Evolutionary conservation across 2,113 vertebrate genomes (phyloP).

Genomic region (Antennarius striatus): DNA sequence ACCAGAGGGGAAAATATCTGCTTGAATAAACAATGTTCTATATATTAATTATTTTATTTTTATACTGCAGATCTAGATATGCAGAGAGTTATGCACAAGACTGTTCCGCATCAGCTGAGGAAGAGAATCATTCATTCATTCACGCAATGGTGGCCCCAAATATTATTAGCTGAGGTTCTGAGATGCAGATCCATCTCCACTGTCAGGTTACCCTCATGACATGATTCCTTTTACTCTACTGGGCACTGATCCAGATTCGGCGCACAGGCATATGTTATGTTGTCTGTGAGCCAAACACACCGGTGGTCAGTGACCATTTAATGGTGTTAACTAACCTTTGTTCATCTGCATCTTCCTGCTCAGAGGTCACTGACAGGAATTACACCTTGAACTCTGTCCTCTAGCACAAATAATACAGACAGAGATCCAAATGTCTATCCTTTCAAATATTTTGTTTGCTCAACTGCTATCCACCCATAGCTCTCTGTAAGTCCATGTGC

Average conservation of each 20-base stretch:
- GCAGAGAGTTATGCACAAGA: too few relatives aligned
- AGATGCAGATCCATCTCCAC: background rate
- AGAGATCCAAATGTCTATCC: background rate
- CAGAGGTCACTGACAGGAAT: too few relatives aligned
- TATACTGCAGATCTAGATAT: too few relatives aligned
- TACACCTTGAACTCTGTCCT: too few relatives aligned
- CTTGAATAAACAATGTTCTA: constrained; percentile 2
- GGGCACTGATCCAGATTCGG: constrained; percentile 22
- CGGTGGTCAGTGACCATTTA: background rate
- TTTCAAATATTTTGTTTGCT: background rate
- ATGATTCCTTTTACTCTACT: constrained; percentile 20
- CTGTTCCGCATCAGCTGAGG: background rate
- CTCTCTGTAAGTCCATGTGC: background rate
- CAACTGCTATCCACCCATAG: background rate
- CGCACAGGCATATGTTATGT: constrained; percentile 10
- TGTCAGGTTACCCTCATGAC: constrained; percentile 8
- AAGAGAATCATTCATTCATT: background rate
- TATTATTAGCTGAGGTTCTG: background rate
- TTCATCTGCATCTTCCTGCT: too few relatives aligned
- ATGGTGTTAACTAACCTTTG: too few relatives aligned
- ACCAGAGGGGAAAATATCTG: constrained; percentile 9
- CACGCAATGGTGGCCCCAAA: background rate
- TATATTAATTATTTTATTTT: too few relatives aligned
- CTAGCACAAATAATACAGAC: too few relatives aligned
- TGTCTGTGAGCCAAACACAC: background rate